Evolutionary conservation across 2,113 vertebrate genomes (phyloP).

Genomic region (Pelmatolapia mariae): DNA sequence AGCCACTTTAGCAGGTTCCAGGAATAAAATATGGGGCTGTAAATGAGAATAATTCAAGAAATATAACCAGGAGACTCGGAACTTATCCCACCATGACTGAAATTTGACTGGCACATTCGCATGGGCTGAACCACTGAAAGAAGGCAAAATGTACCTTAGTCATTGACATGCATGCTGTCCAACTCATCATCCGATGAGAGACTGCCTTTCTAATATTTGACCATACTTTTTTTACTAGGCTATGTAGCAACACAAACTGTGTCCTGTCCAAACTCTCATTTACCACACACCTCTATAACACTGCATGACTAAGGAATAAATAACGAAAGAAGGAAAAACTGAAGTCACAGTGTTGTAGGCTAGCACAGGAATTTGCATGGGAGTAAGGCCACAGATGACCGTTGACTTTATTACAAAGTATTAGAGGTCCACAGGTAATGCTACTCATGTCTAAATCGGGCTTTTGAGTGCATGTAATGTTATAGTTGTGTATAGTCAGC

Average conservation of each 20-base stretch:
- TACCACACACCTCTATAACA: background rate
- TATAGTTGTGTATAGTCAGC: background rate
- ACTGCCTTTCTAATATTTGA: background rate
- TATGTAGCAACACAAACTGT: background rate
- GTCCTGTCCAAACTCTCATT: background rate
- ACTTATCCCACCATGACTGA: background rate
- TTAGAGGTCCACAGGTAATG: background rate
- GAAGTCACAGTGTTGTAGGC: background rate
- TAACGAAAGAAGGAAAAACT: background rate
- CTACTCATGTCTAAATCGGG: background rate
- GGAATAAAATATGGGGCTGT: background rate
- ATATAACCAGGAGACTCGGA: background rate
- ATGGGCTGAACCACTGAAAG: background rate
- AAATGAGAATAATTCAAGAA: background rate
- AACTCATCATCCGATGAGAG: background rate
- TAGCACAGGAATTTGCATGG: background rate
- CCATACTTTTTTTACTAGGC: background rate
- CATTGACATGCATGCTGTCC: background rate
- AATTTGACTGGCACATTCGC: background rate
- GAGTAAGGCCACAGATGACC: background rate
- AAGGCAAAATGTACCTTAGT: background rate
- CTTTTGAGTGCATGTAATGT: background rate
- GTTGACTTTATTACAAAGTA: background rate
- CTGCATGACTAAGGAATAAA: background rate
- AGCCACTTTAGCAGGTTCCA: background rate